Base-by-base conservation (phyloP, 1,140 invertebrate species). In the Gryllus bimaculatus region DNA sequence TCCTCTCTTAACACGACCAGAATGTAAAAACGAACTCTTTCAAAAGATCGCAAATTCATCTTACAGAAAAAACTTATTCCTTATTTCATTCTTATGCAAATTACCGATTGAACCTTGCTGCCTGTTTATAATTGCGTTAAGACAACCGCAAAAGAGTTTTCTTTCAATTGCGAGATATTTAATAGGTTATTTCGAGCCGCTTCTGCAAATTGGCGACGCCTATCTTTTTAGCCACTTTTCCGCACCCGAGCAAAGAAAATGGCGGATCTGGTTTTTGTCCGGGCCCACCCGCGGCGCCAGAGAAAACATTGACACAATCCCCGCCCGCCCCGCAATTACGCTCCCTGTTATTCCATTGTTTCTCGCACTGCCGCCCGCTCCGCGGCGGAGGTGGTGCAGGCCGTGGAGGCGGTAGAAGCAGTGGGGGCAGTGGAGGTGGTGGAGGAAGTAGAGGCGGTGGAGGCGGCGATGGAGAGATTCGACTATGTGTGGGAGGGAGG, bases 221-320 rank as follows among this genome's bases (percentile, higher is more conserved):
- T 66, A 66, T 66, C 54, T 66, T 66, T 66, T 66, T 66, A 10
- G 10, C 18, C 54, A 10, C 54, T 13, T 13, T 18, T 66, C 54
- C 18, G 54, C 18, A 18, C 18, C 54, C 54, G 18, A 66, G 54
- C 54, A 66, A 66, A 66, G 54, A 66, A 66, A 66, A 66, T 66
- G 54, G 54, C 54, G 18, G 54, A 66, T 66, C 54, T 66, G 54
- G 54, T 66, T 66, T 66, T 66, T 66, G 2, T 66, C 54, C 10
- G 54, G 54, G 54, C 10, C 18, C 10, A 7, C 54, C 54, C 54
- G 10, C 7, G 54, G 54, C 54, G 18, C 54, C 54, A 66, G 54
- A 66, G 54, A 66, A 66, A 66, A 66, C 54, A 66, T 66, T 66
- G 54, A 66, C 54, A 66, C 54, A 66, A 66, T 66, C 54, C 54